These are phyloP conservation scores for Melanotaenia trifasciata DNA, from an alignment of 2,797 vertebrate genomes.

Conservation along the genomic window DNA sequence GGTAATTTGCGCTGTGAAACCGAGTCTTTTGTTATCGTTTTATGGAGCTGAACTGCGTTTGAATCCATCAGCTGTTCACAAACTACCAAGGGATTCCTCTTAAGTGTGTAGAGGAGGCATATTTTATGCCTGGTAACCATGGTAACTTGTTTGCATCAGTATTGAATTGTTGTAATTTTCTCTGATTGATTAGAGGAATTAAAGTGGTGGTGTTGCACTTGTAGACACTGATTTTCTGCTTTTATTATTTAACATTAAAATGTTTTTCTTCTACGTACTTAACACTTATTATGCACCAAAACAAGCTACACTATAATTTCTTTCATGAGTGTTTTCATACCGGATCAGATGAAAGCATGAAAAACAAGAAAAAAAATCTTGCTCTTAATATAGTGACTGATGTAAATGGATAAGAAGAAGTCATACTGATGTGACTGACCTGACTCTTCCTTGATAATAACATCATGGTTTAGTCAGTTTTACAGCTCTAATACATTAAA, in stretches of 20 bases:
- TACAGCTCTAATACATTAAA: background rate
- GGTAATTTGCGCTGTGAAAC: background rate
- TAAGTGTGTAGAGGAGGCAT: constrained; percentile 2
- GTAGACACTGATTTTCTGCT: background rate
- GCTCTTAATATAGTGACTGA: background rate
- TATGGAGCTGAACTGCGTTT: background rate
- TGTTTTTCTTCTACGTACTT: background rate
- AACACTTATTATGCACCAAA: background rate
- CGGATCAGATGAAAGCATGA: background rate
- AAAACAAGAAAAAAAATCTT: background rate
- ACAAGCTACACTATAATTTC: background rate
- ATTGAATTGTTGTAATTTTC: constrained; percentile 10
- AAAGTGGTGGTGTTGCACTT: background rate
- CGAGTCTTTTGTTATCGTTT: background rate
- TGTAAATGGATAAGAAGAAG: background rate
- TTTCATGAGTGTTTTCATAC: background rate
- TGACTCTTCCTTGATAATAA: background rate
- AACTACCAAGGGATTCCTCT: background rate
- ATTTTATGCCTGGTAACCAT: constrained; percentile 13
- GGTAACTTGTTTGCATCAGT: constrained; percentile 7
- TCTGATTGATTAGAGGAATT: constrained; percentile 8
- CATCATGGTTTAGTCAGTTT: background rate
- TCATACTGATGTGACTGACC: background rate
- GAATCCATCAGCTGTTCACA: constrained; percentile 5
- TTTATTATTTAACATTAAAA: background rate